phyloP scores from a whole-genome alignment of 2,797 vertebrate species.

The Heterohyrax brucei region DNA sequence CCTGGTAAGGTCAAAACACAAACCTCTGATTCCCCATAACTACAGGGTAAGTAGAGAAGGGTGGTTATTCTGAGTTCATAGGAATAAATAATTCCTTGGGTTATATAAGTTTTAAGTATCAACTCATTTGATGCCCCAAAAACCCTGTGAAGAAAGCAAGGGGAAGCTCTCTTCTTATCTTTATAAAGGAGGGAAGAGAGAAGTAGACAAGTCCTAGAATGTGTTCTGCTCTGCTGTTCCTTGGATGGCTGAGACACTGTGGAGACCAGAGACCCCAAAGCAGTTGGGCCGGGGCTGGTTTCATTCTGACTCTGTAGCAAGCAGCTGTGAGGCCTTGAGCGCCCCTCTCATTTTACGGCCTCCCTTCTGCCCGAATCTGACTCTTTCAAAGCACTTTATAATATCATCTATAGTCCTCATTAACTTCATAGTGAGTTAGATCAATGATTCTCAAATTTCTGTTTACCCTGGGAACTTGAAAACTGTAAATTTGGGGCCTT shows the following conservation, averaged over 20 bases:
- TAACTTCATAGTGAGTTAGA: neutral
- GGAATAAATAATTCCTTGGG: slow-evolving; percentile 52
- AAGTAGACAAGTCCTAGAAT: neutral
- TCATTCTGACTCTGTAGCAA: neutral
- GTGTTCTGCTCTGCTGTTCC: neutral
- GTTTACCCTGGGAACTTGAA: neutral
- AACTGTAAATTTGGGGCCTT: neutral
- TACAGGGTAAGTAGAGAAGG: slow-evolving; percentile 18
- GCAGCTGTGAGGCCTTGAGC: neutral
- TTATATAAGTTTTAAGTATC: slow-evolving; percentile 9
- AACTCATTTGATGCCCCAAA: slow-evolving; percentile 13
- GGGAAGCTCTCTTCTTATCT: neutral
- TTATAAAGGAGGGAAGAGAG: neutral
- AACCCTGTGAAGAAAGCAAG: neutral
- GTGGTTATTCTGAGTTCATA: slow-evolving; percentile 22
- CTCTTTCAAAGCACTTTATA: neutral
- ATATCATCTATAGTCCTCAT: neutral
- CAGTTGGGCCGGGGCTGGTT: neutral
- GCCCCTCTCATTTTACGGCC: neutral
- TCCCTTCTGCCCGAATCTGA: neutral
- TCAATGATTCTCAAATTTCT: neutral
- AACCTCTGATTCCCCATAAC: slow-evolving; percentile 45
- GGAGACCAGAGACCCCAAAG: neutral
- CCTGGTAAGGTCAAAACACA: neutral
- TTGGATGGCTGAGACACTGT: rapidly evolving